phyloP scores from a whole-genome alignment of 2,888 invertebrate species.

The Gasteruption jaculator region DNA sequence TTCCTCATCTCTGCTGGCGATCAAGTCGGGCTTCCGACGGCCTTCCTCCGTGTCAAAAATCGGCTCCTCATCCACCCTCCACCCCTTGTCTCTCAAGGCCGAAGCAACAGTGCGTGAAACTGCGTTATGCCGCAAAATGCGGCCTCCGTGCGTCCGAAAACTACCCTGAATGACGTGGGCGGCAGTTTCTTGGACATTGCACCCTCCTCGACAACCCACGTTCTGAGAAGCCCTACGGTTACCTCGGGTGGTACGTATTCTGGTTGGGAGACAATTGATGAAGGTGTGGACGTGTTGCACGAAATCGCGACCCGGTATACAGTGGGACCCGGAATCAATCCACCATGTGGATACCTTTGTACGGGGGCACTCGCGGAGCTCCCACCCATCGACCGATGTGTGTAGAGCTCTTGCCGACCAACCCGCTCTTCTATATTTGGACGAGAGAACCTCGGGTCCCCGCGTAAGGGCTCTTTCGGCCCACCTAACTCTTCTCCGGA shows the following conservation, averaged over 20 bases:
- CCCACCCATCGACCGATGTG: slow-evolving; percentile 25
- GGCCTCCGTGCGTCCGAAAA: slow-evolving; percentile 39
- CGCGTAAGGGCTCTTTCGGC: slow-evolving; percentile 1
- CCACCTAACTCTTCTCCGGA: slow-evolving; percentile 6
- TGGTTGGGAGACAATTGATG: slow-evolving; percentile 35
- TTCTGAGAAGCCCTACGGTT: slow-evolving; percentile 10
- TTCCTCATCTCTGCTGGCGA: background rate
- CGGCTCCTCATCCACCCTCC: slow-evolving; percentile 32
- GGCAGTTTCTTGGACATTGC: slow-evolving; percentile 34
- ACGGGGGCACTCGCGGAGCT: slow-evolving; percentile 18
- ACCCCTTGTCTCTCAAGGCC: slow-evolving; percentile 28
- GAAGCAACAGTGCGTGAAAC: slow-evolving; percentile 26
- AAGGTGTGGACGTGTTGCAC: slow-evolving; percentile 36
- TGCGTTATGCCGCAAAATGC: slow-evolving; percentile 37
- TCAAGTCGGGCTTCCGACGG: slow-evolving; percentile 21
- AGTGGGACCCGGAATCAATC: slow-evolving; percentile 18
- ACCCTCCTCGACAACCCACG: slow-evolving; percentile 37
- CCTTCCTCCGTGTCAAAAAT: slow-evolving; percentile 21
- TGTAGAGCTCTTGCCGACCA: slow-evolving; percentile 20
- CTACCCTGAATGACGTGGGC: slow-evolving; percentile 40
- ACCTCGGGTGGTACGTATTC: slow-evolving; percentile 31
- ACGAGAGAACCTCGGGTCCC: background rate
- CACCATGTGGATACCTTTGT: slow-evolving; percentile 15
- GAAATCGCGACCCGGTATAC: slow-evolving; percentile 35
- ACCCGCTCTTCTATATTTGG: background rate